Base-by-base conservation (phyloP, 2,888 invertebrate genomes). In the Clanis bilineata region DNA sequence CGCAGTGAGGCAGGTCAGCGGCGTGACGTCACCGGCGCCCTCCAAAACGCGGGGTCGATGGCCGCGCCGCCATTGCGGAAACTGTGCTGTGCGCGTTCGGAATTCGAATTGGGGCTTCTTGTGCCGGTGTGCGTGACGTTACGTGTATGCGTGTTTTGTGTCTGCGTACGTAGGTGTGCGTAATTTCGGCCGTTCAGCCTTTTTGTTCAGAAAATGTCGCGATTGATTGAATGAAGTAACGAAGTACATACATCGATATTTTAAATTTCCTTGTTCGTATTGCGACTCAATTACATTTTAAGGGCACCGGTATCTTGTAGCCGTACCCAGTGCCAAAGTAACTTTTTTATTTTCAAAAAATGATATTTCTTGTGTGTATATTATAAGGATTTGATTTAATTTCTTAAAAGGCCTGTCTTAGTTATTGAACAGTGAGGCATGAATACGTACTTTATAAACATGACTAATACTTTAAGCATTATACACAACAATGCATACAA, bases 21-120 rank as follows among this genome's bases (percentile, higher is more conserved):
- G 64, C 72, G 84, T 91, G 91, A 91, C 91, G 91, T 92, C 90
- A 91, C 71, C 70, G 78, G 79, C 87, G 88, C 89, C 91, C 90
- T 87, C 90, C 89, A 90, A 92, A 91, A 84, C 84, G 71, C 59
- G 76, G 83, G 90, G 86, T 88, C 82, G 74, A 73, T 77, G 88
- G 80, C 86, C 90, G 83, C 83, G 85, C 80, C 80, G 85, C 86
- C 86, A 86, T 85, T 79, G 83, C 89, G 89, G 90, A 89, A 90
- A 90, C 88, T 87, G 89, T 85, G 86, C 72, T 88, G 85, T 81
- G 82, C 89, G 90, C 90, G 89, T 78, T 82, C 84, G 82, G 91
- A 90, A 90, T 92, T 86, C 85, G 85, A 91, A 90, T 91, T 90
- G 89, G 88, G 89, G 80, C 77, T 79, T 79, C 73, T 70, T 73